A percentile compares a stretch with the other conserved stretches of the same genome.
These are phyloP conservation scores for Unio pictorum DNA, from an alignment of 2,888 invertebrate genomes.

Conservation along the genomic window DNA sequence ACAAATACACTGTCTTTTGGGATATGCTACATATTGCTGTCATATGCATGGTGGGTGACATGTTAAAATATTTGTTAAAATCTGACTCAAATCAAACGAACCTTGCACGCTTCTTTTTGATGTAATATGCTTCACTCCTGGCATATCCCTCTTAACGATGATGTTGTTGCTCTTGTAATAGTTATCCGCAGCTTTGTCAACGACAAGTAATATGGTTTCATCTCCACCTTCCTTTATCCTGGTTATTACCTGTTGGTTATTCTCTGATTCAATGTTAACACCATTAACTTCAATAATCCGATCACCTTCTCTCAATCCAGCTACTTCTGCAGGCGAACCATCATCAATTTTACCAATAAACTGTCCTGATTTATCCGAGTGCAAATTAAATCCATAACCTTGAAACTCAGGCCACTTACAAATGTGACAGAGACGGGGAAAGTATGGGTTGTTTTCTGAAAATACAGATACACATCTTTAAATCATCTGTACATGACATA, in stretches of 20 bases:
- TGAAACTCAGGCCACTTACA: conserved; percentile 90
- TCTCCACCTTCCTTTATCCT: conserved; percentile 87
- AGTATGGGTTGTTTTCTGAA: too few species aligned
- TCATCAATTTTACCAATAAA: conserved; percentile 95
- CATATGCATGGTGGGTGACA: too few species aligned
- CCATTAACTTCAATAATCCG: conserved; percentile 86
- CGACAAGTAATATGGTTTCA: conserved; percentile 91
- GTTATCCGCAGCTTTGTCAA: conserved; percentile 82
- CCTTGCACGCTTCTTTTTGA: conserved; percentile 14
- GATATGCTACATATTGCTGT: too few species aligned
- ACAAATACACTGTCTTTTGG: too few species aligned
- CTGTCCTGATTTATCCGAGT: conserved; percentile 96
- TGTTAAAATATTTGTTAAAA: too few species aligned
- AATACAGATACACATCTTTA: too few species aligned
- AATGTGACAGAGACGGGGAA: conserved; percentile 84
- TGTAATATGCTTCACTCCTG: conserved; percentile 32
- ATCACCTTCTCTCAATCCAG: conserved; percentile 85
- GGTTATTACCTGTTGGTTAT: conserved; percentile 91
- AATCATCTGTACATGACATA: conserved; percentile 1
- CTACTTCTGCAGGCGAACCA: conserved; percentile 74
- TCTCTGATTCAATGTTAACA: conserved; percentile 89
- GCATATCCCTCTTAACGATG: conserved; percentile 39
- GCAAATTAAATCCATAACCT: conserved; percentile 98
- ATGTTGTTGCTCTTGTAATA: conserved; percentile 78
- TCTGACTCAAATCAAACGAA: not conserved